These are phyloP conservation scores for Dermochelys coriacea DNA, from an alignment of 2,797 vertebrate species.

Conservation along the genomic window DNA sequence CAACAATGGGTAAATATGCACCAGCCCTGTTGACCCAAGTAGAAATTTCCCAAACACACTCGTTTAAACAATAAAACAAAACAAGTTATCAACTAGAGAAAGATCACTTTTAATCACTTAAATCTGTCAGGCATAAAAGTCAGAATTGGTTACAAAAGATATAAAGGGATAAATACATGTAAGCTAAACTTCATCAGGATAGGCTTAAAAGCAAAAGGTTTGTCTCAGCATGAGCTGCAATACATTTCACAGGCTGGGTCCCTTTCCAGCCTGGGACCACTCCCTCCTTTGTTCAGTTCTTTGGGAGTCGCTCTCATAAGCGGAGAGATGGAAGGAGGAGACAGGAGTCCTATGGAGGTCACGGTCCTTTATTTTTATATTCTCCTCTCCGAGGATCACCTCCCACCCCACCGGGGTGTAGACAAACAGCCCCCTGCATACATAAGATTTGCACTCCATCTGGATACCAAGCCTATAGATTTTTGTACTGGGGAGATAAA, in stretches of 20 bases:
- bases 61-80: not conserved
- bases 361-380: not conserved
- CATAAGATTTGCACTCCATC: not conserved
- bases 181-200: not conserved
- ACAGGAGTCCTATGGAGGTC: no score
- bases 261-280: not conserved
- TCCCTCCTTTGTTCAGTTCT: not conserved
- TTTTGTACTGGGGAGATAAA: slow-evolving; percentile 38
- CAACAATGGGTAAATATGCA: not conserved
- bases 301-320: not conserved
- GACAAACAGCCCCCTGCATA: not conserved
- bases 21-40: not conserved
- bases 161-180: not conserved
- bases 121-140: not conserved
- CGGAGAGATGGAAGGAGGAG: not conserved
- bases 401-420: not conserved
- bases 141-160: not conserved
- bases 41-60: not conserved
- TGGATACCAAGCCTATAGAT: not conserved
- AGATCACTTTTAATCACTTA: no score
- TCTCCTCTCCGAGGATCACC: not conserved
- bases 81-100: not conserved
- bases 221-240: not conserved
- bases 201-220: not conserved
- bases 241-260: not conserved